phyloP scores from a whole-genome alignment of 2,797 vertebrate genomes.

The Enteromius unitaeniatus region DNA sequence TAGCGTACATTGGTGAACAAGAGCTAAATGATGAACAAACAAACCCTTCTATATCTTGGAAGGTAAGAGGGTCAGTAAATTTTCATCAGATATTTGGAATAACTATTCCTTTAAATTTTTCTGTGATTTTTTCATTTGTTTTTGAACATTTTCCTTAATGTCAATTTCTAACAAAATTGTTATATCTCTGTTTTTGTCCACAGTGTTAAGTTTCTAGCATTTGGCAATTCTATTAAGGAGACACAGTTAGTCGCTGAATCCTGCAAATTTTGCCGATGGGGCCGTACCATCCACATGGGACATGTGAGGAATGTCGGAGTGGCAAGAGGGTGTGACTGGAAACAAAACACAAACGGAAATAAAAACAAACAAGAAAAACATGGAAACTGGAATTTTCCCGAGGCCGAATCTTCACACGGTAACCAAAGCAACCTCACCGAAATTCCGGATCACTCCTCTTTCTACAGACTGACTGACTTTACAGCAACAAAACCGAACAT shows the following conservation, averaged over 20 bases:
- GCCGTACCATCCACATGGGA: conserved; percentile 71
- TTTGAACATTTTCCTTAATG: neutral
- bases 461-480: conserved; percentile 68
- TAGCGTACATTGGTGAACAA: neutral
- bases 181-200: conserved; percentile 78
- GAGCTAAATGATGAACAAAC: neutral
- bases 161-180: conserved; percentile 48
- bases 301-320: conserved; percentile 73
- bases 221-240: conserved; percentile 79
- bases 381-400: conserved; percentile 44
- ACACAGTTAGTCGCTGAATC: conserved; percentile 75
- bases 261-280: conserved; percentile 74
- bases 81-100: neutral
- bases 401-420: conserved; percentile 78
- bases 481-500: conserved; percentile 73
- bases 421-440: conserved; percentile 86
- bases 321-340: conserved; percentile 72
- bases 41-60: neutral
- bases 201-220: conserved; percentile 88
- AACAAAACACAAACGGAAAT: conserved; percentile 42
- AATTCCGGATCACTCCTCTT: conserved; percentile 74
- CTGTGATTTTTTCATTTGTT: neutral
- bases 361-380: conserved; percentile 57
- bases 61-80: neutral
- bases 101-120: conserved; percentile 16